Evolutionary conservation across 2,888 invertebrate species (phyloP).

Genomic region (Sarcophaga subvicina): DNA sequence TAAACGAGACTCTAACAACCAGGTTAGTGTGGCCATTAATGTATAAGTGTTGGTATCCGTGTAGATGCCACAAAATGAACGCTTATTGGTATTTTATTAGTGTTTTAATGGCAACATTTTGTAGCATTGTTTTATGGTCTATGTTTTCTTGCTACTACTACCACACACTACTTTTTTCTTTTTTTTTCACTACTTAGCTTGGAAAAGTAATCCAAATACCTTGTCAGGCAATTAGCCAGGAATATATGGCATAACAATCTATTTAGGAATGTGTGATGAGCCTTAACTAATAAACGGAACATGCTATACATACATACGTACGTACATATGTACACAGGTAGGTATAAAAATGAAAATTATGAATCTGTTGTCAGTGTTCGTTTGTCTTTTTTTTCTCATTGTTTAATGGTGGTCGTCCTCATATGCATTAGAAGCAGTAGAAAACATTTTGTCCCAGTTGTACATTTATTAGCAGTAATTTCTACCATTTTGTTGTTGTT

Average conservation of each 20-base stretch:
- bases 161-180: not conserved
- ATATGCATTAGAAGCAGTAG: not conserved
- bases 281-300: slow-evolving; percentile 46
- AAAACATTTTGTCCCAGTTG: slow-evolving; percentile 62
- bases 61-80: slow-evolving; percentile 55
- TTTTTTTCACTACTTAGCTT: not conserved
- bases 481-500: slow-evolving; percentile 16
- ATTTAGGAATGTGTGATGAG: slow-evolving; percentile 55
- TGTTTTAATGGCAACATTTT: slow-evolving; percentile 69
- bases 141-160: slow-evolving; percentile 29
- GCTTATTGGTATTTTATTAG: slow-evolving; percentile 70
- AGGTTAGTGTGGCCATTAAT: slow-evolving; percentile 46
- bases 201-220: slow-evolving; percentile 57
- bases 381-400: not conserved
- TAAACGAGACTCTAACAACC: not conserved
- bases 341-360: slow-evolving; percentile 50
- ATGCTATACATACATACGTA: not conserved
- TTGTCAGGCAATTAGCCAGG: slow-evolving; percentile 64
- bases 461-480: slow-evolving; percentile 33
- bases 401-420: not conserved
- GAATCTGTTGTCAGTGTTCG: slow-evolving; percentile 7
- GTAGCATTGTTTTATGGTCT: slow-evolving; percentile 57
- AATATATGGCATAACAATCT: slow-evolving; percentile 30
- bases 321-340: not conserved
- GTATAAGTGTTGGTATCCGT: slow-evolving; percentile 20